A percentile compares a stretch with the other conserved stretches of the same genome.
phyloP scores from a whole-genome alignment of 1,140 invertebrate species.

The Solen grandis region DNA sequence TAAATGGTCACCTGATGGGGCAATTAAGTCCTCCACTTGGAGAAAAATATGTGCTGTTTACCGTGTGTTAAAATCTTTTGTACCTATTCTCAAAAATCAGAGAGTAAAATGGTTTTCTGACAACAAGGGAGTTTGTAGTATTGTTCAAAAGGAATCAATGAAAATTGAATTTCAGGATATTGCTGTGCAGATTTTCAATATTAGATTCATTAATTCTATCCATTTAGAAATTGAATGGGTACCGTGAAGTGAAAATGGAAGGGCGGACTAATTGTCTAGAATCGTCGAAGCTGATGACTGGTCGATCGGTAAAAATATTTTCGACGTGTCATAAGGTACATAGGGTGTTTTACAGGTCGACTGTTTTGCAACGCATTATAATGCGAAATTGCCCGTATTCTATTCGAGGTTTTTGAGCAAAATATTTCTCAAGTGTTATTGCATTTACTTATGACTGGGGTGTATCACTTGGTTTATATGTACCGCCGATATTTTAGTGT shows the following conservation, averaged over 20 bases:
- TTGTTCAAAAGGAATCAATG: constrained; percentile 16
- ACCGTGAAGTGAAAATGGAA: constrained; percentile 1
- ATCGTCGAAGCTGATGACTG: background rate
- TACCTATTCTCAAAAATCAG: constrained; percentile 13
- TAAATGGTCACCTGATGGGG: background rate
- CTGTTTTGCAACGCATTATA: background rate
- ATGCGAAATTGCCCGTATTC: constrained; percentile 10
- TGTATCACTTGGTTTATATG: constrained; percentile 4
- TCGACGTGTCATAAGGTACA: background rate
- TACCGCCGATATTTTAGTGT: constrained; percentile 14
- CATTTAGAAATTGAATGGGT: constrained; percentile 32
- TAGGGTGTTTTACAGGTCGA: background rate
- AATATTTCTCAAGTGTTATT: background rate
- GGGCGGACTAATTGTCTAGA: constrained; percentile 24
- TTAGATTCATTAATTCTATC: background rate
- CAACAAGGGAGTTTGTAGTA: constrained; percentile 9
- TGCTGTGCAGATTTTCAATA: constrained; percentile 31
- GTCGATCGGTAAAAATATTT: background rate
- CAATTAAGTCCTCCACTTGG: constrained; percentile 14
- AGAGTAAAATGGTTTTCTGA: constrained; percentile 32
- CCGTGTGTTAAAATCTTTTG: background rate
- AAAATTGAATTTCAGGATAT: constrained; percentile 20
- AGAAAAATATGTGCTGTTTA: constrained; percentile 1
- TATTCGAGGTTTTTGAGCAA: constrained; percentile 36
- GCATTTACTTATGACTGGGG: constrained; percentile 19